A percentile compares a stretch with the other conserved stretches of the same genome.
Evolutionary conservation across 2,113 vertebrate species (phyloP).

Genomic region (Vireo altiloquus): DNA sequence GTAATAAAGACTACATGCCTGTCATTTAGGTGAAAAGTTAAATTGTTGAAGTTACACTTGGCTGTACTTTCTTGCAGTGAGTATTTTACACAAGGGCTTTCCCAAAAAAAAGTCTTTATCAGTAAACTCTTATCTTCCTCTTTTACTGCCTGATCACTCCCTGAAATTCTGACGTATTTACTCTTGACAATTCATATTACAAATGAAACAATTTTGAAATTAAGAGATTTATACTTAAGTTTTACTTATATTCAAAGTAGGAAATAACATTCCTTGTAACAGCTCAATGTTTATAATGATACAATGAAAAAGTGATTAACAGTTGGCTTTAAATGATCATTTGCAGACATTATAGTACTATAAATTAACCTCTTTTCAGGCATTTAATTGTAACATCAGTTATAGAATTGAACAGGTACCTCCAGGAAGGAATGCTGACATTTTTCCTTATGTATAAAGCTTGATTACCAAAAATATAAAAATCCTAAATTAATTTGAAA

Average conservation of each 20-base stretch:
- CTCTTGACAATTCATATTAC: neutral
- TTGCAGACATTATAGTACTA: conserved; percentile 23
- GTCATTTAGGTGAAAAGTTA: neutral
- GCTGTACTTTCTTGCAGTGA: neutral
- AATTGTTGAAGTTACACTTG: neutral
- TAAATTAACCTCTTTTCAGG: conserved; percentile 22
- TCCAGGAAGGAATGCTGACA: neutral
- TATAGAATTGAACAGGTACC: conserved; percentile 35
- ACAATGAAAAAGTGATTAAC: conserved; percentile 52
- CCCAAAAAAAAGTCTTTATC: neutral
- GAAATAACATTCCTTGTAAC: conserved; percentile 56
- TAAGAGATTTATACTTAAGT: conserved; percentile 6
- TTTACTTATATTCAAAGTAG: conserved; percentile 68
- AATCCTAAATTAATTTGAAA: conserved; percentile 22
- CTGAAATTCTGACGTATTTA: neutral
- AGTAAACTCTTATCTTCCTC: neutral
- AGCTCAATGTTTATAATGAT: conserved; percentile 10
- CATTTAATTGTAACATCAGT: neutral
- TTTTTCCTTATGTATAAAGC: conserved; percentile 47
- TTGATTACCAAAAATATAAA: conserved; percentile 60
- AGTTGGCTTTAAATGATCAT: conserved; percentile 31
- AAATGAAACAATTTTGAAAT: conserved; percentile 27
- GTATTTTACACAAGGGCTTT: neutral
- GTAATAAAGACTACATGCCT: neutral
- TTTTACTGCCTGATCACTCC: neutral